Evolutionary conservation across 2,113 vertebrate species (phyloP), one percentile per base, ranked within the genome.

Genomic region (Opisthocomus hoazin): DNA sequence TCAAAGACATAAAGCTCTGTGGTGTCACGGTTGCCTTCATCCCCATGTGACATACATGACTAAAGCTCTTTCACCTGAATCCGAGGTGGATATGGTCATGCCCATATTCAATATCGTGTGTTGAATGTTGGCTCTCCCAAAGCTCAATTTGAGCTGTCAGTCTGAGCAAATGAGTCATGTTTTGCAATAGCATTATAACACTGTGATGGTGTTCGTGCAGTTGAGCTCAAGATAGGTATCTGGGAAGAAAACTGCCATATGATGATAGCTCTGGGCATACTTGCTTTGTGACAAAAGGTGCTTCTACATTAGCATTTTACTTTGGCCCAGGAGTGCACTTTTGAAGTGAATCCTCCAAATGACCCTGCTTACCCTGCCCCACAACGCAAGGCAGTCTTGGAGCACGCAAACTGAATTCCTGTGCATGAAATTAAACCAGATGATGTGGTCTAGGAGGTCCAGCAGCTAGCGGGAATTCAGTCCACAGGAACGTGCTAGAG

Each of bases 161-260:
- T 75, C 88, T 87, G 69, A 83, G 90, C 11, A 37, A 57, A 50
- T 36, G 82, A 84, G 76, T 50, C 69, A 2, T 30, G 43, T 96
- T 96, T 88, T 82, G 90, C 78, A 97, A 95, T 6, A 11, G 48
- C 2, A 2, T 16, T 73, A 11, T 36, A 68, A 24, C 21, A 1
- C 3, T 0, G 54, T 30, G 92, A 26, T 63, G 53, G 76, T 56
- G 94, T 94, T 90, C 14, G 12, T 92, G 93, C 90, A 54, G 92
- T 61, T 17, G 39, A 93, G 90, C 76, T 87, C 39, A 37, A 84
- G 96, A 93, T 93, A 78, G 71, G 41, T 12, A 94, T 93, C 92
- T 92, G 79, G 73, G 65, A 86, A 64, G 69, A 75, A 81, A 96
- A 53, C 60, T 87, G 76, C 64, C 76, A 7, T 63, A 45, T 39